Conservation (phyloP, 1,140 invertebrate genomes). For the Drosophila nigromelanica region DNA sequence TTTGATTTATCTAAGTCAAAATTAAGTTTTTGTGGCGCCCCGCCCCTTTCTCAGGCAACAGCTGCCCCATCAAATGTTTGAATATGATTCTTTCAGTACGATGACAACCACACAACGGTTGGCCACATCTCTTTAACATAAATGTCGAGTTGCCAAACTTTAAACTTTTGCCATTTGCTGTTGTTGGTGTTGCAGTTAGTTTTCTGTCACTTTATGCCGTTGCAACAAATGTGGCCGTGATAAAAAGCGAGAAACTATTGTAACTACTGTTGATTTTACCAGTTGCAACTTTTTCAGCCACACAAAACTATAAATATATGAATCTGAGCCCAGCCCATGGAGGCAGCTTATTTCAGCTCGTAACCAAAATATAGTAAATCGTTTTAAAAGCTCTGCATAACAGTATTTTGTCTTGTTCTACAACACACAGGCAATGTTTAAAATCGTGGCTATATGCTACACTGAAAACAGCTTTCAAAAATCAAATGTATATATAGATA, state of each 20-base stretch:
- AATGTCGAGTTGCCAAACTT: slow-evolving; percentile 34
- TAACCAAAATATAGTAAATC: slow-evolving; percentile 21
- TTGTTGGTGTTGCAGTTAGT: slow-evolving; percentile 12
- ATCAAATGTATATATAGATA: too few species aligned
- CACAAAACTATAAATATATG: slow-evolving; percentile 38
- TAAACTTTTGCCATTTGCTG: slow-evolving; percentile 11
- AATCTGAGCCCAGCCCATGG: background rate
- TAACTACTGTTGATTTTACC: slow-evolving; percentile 43
- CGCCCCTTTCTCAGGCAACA: slow-evolving; percentile 2
- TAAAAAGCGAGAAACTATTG: slow-evolving; percentile 19
- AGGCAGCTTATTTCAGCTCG: background rate
- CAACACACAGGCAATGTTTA: background rate
- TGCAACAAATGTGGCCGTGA: slow-evolving; percentile 32
- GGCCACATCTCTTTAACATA: slow-evolving; percentile 16
- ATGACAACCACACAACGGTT: slow-evolving; percentile 8
- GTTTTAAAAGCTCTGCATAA: background rate
- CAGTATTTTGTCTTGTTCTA: background rate
- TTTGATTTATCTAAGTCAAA: slow-evolving; percentile 38
- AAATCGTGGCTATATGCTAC: background rate
- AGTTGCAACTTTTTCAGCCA: slow-evolving; percentile 31
- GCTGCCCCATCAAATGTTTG: background rate
- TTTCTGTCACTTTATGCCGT: slow-evolving; percentile 31
- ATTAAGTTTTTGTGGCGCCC: slow-evolving; percentile 28
- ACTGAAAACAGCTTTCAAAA: background rate
- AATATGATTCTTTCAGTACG: slow-evolving; percentile 7